phyloP scores from a whole-genome alignment of 2,888 invertebrate species.

The Calameuta pallipes region DNA sequence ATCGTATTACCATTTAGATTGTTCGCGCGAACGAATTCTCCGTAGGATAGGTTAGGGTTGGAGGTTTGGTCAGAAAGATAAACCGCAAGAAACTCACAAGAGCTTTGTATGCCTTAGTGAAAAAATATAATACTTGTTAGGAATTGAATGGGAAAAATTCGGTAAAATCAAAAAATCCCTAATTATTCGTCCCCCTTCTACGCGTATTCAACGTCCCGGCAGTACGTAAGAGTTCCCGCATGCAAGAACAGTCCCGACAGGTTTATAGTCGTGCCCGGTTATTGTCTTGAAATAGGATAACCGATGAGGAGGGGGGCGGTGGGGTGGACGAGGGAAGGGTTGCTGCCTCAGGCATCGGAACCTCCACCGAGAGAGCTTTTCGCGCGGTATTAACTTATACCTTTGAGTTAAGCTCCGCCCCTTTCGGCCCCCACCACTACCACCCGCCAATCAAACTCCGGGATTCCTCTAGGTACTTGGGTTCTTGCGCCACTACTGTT shows the following conservation, averaged over 20 bases:
- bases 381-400: neutral
- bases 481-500: constrained; percentile 2
- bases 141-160: too few relatives aligned
- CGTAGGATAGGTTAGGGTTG: too few relatives aligned
- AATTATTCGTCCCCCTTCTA: too few relatives aligned
- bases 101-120: too few relatives aligned
- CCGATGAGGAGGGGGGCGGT: neutral
- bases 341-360: too few relatives aligned
- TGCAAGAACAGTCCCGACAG: constrained; percentile 35
- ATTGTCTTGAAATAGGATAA: constrained; percentile 47
- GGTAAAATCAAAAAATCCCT: too few relatives aligned
- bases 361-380: constrained; percentile 9
- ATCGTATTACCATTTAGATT: constrained; percentile 65
- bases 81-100: too few relatives aligned
- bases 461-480: too few relatives aligned
- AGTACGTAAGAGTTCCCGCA: neutral
- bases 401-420: neutral
- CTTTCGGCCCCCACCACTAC: neutral
- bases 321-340: neutral
- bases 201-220: too few relatives aligned
- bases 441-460: neutral
- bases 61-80: too few relatives aligned
- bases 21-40: constrained; percentile 30
- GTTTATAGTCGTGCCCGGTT: constrained; percentile 48
- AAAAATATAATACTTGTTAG: too few relatives aligned